Conservation (phyloP, 2,797 vertebrate genomes). For the Buceros bicornis region DNA sequence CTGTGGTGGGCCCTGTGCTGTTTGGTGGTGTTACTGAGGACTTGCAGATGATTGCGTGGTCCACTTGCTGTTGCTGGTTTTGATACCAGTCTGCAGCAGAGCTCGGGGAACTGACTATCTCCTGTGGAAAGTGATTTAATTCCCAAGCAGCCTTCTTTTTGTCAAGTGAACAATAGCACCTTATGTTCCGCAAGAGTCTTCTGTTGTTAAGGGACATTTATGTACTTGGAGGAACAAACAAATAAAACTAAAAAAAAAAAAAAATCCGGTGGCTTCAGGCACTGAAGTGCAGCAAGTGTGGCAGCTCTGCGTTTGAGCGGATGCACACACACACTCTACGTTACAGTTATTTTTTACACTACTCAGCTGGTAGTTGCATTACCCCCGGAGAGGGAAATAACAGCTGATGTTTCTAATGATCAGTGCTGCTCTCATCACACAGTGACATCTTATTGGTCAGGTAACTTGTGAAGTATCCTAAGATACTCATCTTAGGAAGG, state of each 20-base stretch:
- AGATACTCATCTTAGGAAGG: background rate
- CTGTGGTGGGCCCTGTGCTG: background rate
- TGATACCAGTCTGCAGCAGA: background rate
- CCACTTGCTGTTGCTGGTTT: background rate
- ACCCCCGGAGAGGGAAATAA: background rate
- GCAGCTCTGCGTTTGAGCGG: background rate
- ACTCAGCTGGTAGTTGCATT: background rate
- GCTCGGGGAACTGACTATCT: background rate
- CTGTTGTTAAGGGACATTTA: background rate
- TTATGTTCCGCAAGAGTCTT: background rate
- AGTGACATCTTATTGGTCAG: background rate
- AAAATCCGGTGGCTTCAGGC: background rate
- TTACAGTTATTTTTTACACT: too few species aligned
- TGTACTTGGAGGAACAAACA: background rate
- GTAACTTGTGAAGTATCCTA: too few species aligned
- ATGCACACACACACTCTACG: accelerated
- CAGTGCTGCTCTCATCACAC: background rate
- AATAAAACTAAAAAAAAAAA: too few species aligned
- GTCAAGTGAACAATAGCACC: background rate
- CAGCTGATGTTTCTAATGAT: background rate
- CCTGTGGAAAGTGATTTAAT: background rate
- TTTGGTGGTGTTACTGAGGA: background rate
- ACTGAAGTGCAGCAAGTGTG: too few species aligned
- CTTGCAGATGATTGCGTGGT: background rate
- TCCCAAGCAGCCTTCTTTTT: background rate